Base-by-base conservation (phyloP, 1,140 invertebrate genomes). In the Chironomus striatipennis region DNA sequence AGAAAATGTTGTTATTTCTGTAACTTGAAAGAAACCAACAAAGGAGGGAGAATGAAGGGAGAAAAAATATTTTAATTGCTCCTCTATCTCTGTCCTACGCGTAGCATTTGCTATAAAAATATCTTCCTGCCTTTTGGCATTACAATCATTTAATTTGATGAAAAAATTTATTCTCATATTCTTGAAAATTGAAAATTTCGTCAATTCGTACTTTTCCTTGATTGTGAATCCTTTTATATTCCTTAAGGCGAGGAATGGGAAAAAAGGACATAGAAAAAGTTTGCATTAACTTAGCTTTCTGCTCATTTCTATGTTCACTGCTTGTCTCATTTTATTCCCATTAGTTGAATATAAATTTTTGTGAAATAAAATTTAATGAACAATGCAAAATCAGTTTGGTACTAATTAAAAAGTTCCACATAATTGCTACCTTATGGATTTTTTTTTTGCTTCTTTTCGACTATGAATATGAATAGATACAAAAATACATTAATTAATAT, bases 341-440 rank as follows among this genome's bases (percentile, higher is more conserved):
- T 57, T 57, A 57, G 8, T 57, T 12, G 47, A 57, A 57, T 15
- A 8, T 5, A 57, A 57, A 57, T 57, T n/a, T 34, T 34, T 34
- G 24, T 34, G 24, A 34, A 34, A 34, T 34, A 34, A 34, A 34
- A 34, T 34, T 34, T 57, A 57, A 57, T 57, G 47, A 57, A 57
- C 47, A 57, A 57, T 57, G 47, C 47, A n/a, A 57, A 57, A n/a
- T n/a, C 12, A n/a, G 12, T 57, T 57, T 57, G 8, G 12, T 57
- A 57, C 47, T 57, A 57, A 57, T 57, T 57, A 57, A 57, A 57
- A 57, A 57, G 10, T 57, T 57, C 12, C 47, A n/a, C 5, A 5
- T 57, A 57, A 57, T 57, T 57, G 47, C 47, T n/a, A 57, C 47
- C 47, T 57, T n/a, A 57, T 57, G 47, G 47, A 57, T n/a, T 57